phyloP scores from a whole-genome alignment of 2,113 vertebrate species.

The Emydura subglobosa region DNA sequence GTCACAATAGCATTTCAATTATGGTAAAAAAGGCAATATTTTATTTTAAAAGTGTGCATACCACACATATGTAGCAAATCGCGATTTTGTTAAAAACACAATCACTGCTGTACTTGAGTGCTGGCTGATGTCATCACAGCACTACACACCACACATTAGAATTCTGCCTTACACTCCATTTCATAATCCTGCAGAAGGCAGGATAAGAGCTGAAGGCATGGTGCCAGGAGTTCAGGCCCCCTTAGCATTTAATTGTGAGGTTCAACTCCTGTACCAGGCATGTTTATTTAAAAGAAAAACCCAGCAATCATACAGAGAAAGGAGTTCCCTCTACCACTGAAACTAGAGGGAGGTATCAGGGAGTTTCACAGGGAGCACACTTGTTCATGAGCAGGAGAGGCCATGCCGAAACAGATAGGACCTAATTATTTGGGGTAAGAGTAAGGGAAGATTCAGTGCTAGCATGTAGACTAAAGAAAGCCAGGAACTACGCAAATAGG shows the following conservation, averaged over 20 bases:
- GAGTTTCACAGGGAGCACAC: neutral
- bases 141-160: conserved; percentile 31
- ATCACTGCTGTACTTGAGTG: conserved; percentile 14
- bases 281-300: conserved; percentile 61
- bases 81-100: conserved; percentile 23
- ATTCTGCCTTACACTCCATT: conserved; percentile 22
- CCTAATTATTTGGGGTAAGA: neutral
- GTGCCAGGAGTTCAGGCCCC: conserved; percentile 50
- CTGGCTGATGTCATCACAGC: conserved; percentile 43
- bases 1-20: conserved; percentile 37
- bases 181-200: neutral
- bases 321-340: conserved; percentile 28
- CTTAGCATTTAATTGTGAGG: conserved; percentile 15
- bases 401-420: neutral
- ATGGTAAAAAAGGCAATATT: neutral
- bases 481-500: neutral
- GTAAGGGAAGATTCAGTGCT: neutral
- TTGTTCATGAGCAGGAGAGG: neutral
- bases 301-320: conserved; percentile 45
- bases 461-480: neutral
- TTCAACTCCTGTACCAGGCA: conserved; percentile 7
- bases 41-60: conserved; percentile 16
- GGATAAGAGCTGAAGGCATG: conserved; percentile 56
- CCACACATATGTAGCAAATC: neutral
- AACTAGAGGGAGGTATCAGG: conserved; percentile 37